Evolutionary conservation across 2,113 vertebrate species (phyloP).

Genomic region (Labrus mixtus): DNA sequence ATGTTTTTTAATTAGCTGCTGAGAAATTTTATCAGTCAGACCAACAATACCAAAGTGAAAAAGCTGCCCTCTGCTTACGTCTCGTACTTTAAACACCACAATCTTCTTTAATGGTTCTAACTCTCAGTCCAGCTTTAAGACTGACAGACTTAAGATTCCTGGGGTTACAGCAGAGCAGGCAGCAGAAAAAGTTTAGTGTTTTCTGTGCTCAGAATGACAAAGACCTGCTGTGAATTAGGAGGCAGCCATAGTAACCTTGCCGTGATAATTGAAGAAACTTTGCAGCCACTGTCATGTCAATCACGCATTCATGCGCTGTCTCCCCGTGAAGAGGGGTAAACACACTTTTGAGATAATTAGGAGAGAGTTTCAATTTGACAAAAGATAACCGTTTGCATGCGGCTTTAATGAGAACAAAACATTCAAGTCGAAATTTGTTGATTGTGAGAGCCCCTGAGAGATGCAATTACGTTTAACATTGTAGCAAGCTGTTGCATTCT

Average conservation of each 20-base stretch:
- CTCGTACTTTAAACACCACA: conserved; percentile 27
- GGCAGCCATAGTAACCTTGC: conserved; percentile 70
- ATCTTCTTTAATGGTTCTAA: conserved; percentile 19
- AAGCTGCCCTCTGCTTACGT: neutral
- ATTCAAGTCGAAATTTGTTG: conserved; percentile 42
- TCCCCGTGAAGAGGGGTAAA: conserved; percentile 57
- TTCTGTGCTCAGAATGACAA: conserved; percentile 52
- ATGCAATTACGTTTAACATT: conserved; percentile 15
- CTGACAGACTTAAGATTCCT: conserved; percentile 41
- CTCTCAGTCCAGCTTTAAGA: conserved; percentile 5
- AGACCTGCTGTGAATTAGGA: conserved; percentile 55
- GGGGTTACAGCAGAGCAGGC: conserved; percentile 30
- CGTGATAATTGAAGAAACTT: conserved; percentile 79
- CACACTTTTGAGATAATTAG: conserved; percentile 53
- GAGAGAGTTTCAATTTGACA: conserved; percentile 56
- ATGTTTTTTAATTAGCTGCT: too few species aligned
- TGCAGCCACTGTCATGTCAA: conserved; percentile 68
- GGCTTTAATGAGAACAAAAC: conserved; percentile 56
- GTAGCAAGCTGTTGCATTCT: conserved; percentile 1
- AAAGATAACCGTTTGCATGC: conserved; percentile 52
- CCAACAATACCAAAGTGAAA: too few species aligned
- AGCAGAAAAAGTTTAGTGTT: conserved; percentile 39
- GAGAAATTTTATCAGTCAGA: too few species aligned
- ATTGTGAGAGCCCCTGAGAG: conserved; percentile 7
- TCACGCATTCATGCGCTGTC: conserved; percentile 66